phyloP scores from a whole-genome alignment of 2,888 invertebrate genomes.

The Augiades crinisus region DNA sequence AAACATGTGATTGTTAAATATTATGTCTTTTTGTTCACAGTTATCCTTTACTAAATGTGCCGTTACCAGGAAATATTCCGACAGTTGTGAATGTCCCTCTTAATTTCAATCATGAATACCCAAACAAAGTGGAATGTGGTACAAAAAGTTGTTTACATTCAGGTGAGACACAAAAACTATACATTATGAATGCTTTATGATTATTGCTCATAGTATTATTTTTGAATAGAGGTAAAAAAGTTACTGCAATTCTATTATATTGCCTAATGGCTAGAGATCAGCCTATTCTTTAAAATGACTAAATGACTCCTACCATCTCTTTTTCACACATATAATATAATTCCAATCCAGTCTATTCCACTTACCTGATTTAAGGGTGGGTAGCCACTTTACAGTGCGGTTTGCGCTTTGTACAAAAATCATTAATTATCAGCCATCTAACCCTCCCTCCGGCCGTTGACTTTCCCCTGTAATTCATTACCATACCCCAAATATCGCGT shows the following conservation, averaged over 20 bases:
- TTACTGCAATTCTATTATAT: too few relatives aligned
- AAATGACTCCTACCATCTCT: too few relatives aligned
- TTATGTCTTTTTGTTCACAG: conserved; percentile 64
- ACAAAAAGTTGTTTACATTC: conserved; percentile 24
- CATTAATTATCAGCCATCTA: conserved; percentile 67
- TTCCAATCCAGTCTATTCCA: conserved; percentile 16
- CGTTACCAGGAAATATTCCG: conserved; percentile 94
- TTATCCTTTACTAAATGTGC: conserved; percentile 92
- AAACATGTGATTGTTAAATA: not conserved
- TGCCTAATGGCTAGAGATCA: too few relatives aligned
- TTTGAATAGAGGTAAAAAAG: too few relatives aligned
- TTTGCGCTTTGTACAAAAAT: conserved; percentile 62
- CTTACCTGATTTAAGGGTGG: conserved; percentile 19
- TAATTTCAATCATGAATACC: conserved; percentile 38
- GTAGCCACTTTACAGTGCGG: conserved; percentile 44
- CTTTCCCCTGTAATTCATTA: conserved; percentile 43
- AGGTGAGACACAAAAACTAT: conserved; percentile 25
- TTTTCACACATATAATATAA: too few relatives aligned
- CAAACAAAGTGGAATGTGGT: conserved; percentile 42
- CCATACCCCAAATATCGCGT: conserved; percentile 31
- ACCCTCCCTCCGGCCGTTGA: conserved; percentile 41
- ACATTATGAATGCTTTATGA: too few relatives aligned
- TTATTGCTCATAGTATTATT: too few relatives aligned
- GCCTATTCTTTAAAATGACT: too few relatives aligned
- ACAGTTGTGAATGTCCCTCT: conserved; percentile 83